A percentile compares a stretch with the other conserved stretches of the same genome.
These are phyloP conservation scores for Aleiodes testaceus DNA, from an alignment of 2,888 invertebrate species.

Conservation along the genomic window DNA sequence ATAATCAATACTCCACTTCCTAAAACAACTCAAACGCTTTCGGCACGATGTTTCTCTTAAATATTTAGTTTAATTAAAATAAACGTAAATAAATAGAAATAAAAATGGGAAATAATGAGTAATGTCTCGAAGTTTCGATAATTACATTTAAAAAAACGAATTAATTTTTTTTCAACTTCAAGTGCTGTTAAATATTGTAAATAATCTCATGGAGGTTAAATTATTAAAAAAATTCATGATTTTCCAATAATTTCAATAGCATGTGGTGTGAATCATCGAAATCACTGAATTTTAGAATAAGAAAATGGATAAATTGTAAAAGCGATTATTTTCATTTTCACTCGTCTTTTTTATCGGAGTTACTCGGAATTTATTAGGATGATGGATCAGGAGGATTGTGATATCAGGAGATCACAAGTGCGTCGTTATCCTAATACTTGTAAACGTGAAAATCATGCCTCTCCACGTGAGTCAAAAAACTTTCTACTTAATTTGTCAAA, in stretches of 20 bases:
- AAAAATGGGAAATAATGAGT: neutral
- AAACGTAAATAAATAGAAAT: neutral
- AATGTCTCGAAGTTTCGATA: neutral
- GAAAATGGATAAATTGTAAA: neutral
- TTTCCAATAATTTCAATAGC: conserved; percentile 36
- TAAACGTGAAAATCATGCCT: conserved; percentile 60
- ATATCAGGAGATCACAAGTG: conserved; percentile 60
- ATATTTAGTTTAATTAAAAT: neutral
- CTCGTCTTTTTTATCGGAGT: neutral
- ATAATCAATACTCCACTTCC: conserved; percentile 24
- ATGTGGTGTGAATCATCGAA: conserved; percentile 46
- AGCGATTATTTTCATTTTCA: conserved; percentile 18
- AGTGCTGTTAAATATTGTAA: neutral
- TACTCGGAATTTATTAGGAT: conserved; percentile 26
- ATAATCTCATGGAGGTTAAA: conserved; percentile 43
- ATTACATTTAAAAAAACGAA: conserved; percentile 4
- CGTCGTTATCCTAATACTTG: conserved; percentile 67
- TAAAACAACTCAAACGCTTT: neutral
- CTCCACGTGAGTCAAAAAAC: conserved; percentile 46
- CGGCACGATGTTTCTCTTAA: neutral
- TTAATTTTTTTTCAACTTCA: neutral
- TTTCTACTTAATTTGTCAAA: conserved; percentile 9
- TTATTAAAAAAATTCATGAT: conserved; percentile 8
- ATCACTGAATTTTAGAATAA: conserved; percentile 26
- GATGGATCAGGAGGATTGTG: conserved; percentile 68